A percentile compares a stretch with the other conserved stretches of the same genome.
Conservation (phyloP, 1,140 invertebrate species). For the Amphibalanus amphitrite region DNA sequence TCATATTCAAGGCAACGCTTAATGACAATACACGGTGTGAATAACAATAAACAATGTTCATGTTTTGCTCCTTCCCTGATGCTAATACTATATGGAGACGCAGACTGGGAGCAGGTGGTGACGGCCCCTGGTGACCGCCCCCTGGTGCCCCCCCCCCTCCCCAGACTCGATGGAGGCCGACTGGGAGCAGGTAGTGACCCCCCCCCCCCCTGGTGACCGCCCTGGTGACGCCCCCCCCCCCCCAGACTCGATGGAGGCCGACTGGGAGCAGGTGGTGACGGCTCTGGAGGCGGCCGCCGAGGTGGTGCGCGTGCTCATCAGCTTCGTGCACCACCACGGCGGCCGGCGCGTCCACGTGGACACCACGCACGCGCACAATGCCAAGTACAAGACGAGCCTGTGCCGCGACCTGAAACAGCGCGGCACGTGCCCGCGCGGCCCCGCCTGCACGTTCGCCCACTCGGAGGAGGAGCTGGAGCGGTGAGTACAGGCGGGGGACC, state of each 20-base stretch:
- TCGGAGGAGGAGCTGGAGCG: constrained; percentile 76
- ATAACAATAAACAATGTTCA: no score
- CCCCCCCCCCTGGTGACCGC: constrained; percentile 37
- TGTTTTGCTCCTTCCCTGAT: no score
- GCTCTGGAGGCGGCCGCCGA: constrained; percentile 60
- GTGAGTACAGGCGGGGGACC: constrained; percentile 25
- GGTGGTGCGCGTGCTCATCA: constrained; percentile 64
- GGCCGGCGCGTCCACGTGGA: constrained; percentile 5
- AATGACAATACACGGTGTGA: no score
- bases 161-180: constrained; percentile 5
- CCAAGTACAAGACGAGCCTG: constrained; percentile 79
- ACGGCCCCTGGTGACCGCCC: no score
- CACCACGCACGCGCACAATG: constrained; percentile 36
- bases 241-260: constrained; percentile 2
- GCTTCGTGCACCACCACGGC: constrained; percentile 59
- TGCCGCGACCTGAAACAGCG: constrained; percentile 63
- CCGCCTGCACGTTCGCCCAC: constrained; percentile 79
- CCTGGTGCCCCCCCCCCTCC: not conserved
- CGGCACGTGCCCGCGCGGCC: constrained; percentile 66
- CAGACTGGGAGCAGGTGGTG: no score
- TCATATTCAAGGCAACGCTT: no score
- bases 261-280: constrained; percentile 35
- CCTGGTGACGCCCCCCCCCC: no score
- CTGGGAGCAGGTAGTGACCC: constrained; percentile 23
- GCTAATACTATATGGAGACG: no score